These are phyloP conservation scores for Drosophila leontia DNA, from an alignment of 1,140 invertebrate genomes.

Conservation along the genomic window DNA sequence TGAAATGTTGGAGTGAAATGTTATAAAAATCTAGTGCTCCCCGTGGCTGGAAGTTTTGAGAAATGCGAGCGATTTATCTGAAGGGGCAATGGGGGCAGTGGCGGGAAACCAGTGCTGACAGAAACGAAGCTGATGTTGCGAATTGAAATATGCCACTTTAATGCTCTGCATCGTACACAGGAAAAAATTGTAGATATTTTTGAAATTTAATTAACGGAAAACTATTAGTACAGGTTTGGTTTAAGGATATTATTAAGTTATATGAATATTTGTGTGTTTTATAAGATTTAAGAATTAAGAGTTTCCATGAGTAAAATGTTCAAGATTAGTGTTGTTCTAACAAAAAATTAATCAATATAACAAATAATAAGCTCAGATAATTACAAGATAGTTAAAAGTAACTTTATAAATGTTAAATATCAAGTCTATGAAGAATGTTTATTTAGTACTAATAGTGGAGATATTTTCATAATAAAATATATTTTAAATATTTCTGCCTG, in stretches of 20 bases:
- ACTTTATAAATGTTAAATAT: background rate
- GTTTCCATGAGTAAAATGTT: background rate
- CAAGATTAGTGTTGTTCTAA: no score
- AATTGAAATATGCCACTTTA: conserved; percentile 51
- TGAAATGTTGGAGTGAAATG: conserved; percentile 46
- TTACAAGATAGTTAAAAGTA: background rate
- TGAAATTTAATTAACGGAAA: fast-evolving
- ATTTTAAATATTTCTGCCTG: background rate
- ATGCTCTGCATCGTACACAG: conserved; percentile 3
- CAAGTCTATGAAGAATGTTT: no score
- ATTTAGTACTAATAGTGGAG: no score
- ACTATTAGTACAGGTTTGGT: background rate
- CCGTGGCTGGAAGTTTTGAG: conserved; percentile 42
- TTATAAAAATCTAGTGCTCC: conserved; percentile 54
- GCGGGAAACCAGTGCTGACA: conserved; percentile 44
- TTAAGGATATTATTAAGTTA: background rate
- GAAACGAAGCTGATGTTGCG: conserved; percentile 44
- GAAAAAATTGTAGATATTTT: background rate
- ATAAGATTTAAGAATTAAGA: no score
- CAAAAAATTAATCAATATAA: background rate
- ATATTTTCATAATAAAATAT: background rate
- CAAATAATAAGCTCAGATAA: background rate
- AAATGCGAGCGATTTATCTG: conserved; percentile 49
- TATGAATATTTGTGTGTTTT: fast-evolving
- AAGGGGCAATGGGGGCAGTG: conserved; percentile 11